A percentile compares a stretch with the other conserved stretches of the same genome.
Conservation (phyloP, 2,113 vertebrate genomes). For the Albula glossodonta region DNA sequence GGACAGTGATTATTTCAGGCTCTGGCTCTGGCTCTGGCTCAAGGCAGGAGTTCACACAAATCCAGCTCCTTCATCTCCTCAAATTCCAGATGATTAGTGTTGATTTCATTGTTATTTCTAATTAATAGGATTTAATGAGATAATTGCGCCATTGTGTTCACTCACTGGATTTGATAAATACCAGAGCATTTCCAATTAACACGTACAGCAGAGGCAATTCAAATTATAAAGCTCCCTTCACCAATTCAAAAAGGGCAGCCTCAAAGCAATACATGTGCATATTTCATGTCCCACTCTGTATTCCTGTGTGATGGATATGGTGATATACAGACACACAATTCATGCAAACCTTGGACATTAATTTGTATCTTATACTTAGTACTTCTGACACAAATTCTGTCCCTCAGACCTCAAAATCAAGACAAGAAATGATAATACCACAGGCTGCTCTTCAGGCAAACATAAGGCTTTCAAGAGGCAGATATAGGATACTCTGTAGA, state of each 20-base stretch:
- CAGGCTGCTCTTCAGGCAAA: neutral
- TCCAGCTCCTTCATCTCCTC: slow-evolving; percentile 41
- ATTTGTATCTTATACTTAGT: neutral
- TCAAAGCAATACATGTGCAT: neutral
- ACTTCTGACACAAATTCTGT: neutral
- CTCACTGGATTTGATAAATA: slow-evolving; percentile 44
- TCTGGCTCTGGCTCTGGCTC: slow-evolving; percentile 10
- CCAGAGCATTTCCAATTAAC: slow-evolving; percentile 45
- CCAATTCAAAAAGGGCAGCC: slow-evolving; percentile 9
- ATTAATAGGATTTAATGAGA: slow-evolving; percentile 53
- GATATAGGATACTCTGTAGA: neutral
- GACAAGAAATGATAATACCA: neutral
- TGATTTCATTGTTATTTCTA: slow-evolving; percentile 54
- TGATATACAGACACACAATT: neutral
- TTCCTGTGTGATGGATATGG: neutral
- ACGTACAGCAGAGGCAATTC: slow-evolving; percentile 12
- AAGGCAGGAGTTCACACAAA: slow-evolving; percentile 21
- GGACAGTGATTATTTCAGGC: slow-evolving; percentile 36
- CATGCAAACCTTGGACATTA: neutral
- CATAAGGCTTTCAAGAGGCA: neutral
- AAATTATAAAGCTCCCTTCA: slow-evolving; percentile 1
- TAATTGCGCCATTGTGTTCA: slow-evolving; percentile 53
- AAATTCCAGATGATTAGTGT: slow-evolving; percentile 44
- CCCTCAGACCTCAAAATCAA: neutral
- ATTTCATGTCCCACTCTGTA: neutral